Conservation (phyloP, 2,888 invertebrate species). For the Falcaria lacertinaria region DNA sequence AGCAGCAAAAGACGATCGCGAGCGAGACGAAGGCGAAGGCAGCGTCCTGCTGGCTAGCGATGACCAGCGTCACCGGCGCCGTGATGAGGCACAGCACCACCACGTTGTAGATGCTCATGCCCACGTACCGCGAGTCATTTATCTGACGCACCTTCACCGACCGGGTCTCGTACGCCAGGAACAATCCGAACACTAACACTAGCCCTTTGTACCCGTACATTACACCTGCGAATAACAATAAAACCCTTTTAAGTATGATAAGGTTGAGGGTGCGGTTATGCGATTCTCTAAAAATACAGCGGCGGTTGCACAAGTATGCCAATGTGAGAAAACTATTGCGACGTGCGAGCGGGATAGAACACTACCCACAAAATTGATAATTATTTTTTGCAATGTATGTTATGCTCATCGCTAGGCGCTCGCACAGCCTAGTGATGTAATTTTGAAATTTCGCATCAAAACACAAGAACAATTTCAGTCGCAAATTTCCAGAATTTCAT, state of each 20-base stretch:
- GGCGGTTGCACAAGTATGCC: too few species aligned
- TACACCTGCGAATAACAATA: conserved; percentile 82
- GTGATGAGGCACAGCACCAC: conserved; percentile 98
- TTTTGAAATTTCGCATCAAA: too few species aligned
- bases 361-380: too few species aligned
- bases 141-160: conserved; percentile 98
- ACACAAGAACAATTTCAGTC: too few species aligned
- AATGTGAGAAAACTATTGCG: too few species aligned
- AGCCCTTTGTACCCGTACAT: conserved; percentile 98
- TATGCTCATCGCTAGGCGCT: too few species aligned
- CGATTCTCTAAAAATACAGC: too few species aligned
- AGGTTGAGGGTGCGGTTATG: too few species aligned
- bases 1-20: conserved; percentile 98
- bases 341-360: too few species aligned
- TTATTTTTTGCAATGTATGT: too few species aligned
- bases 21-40: conserved; percentile 97
- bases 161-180: conserved; percentile 98
- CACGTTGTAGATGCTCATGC: conserved; percentile 99
- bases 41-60: conserved; percentile 98
- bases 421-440: too few species aligned
- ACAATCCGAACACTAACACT: conserved; percentile 96
- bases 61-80: conserved; percentile 98
- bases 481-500: too few species aligned
- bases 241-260: conserved; percentile 1
- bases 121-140: conserved; percentile 98